Evolutionary conservation across 2,113 vertebrate species (phyloP).

Genomic region (Scatophagus argus): DNA sequence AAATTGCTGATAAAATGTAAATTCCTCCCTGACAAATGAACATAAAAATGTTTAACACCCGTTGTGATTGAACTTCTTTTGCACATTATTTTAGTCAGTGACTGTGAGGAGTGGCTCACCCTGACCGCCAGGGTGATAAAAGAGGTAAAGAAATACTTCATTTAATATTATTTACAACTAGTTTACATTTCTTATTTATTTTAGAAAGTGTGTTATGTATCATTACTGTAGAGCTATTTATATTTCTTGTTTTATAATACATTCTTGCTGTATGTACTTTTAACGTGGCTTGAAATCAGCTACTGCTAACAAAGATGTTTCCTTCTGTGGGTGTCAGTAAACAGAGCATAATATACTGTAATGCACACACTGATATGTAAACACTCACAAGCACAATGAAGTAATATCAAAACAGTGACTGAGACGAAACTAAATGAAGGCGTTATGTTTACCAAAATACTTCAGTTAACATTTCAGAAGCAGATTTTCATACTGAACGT

Average conservation of each 20-base stretch:
- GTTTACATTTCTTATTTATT: conserved; percentile 18
- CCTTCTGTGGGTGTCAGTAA: conserved; percentile 33
- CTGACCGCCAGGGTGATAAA: neutral
- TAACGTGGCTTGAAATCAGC: conserved; percentile 23
- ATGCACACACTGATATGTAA: conserved; percentile 64
- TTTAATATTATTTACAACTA: conserved; percentile 56
- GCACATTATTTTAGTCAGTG: neutral
- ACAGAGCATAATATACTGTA: conserved; percentile 39
- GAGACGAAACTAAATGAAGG: conserved; percentile 30
- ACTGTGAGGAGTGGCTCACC: neutral
- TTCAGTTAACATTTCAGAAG: neutral
- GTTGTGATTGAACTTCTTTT: neutral
- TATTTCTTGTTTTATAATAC: conserved; percentile 3
- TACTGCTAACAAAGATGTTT: conserved; percentile 12
- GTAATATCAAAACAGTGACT: conserved; percentile 22
- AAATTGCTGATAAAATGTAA: too few relatives aligned
- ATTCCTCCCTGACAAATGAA: neutral
- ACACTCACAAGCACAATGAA: conserved; percentile 49
- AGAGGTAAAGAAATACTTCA: neutral
- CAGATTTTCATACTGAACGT: neutral
- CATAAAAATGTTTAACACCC: conserved; percentile 1
- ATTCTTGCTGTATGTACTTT: conserved; percentile 20
- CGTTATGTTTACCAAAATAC: conserved; percentile 12
- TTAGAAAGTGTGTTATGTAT: conserved; percentile 15
- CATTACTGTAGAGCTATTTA: neutral